phyloP scores from a whole-genome alignment of 2,888 invertebrate genomes.

The Cacoxenus indagator region DNA sequence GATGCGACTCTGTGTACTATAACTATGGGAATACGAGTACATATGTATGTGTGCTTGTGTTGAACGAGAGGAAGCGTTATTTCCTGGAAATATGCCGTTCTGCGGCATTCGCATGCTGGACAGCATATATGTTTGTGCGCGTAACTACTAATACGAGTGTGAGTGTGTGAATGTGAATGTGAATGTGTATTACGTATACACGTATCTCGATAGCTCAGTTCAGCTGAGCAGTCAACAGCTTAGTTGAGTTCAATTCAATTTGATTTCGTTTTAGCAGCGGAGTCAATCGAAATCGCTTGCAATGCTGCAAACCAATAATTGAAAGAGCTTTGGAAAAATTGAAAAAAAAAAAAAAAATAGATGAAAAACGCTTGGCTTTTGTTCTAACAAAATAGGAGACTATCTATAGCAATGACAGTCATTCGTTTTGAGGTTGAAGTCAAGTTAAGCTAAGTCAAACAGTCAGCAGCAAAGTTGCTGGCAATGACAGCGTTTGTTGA shows the following conservation, averaged over 20 bases:
- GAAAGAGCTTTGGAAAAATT: not conserved
- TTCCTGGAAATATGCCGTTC: conserved; percentile 49
- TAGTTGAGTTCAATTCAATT: not conserved
- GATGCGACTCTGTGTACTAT: no score
- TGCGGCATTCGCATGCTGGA: not conserved
- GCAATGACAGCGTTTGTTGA: no score
- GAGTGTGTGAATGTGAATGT: not conserved
- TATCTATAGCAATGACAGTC: no score
- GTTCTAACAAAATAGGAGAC: no score
- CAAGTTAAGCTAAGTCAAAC: no score
- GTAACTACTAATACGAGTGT: not conserved
- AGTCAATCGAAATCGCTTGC: not conserved
- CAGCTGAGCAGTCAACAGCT: not conserved
- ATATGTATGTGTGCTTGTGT: not conserved
- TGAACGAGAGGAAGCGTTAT: conserved; percentile 47
- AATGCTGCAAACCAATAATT: not conserved
- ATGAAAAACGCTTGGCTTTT: no score
- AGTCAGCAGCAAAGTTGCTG: no score
- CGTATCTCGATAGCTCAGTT: not conserved
- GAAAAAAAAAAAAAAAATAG: not conserved
- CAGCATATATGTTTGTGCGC: not conserved
- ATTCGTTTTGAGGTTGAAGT: no score
- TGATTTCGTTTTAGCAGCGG: not conserved
- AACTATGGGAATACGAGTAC: no score
- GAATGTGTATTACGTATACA: not conserved